A percentile compares a stretch with the other conserved stretches of the same genome.
Evolutionary conservation across 2,797 vertebrate genomes (phyloP).

Genomic region (Mus minutoides): DNA sequence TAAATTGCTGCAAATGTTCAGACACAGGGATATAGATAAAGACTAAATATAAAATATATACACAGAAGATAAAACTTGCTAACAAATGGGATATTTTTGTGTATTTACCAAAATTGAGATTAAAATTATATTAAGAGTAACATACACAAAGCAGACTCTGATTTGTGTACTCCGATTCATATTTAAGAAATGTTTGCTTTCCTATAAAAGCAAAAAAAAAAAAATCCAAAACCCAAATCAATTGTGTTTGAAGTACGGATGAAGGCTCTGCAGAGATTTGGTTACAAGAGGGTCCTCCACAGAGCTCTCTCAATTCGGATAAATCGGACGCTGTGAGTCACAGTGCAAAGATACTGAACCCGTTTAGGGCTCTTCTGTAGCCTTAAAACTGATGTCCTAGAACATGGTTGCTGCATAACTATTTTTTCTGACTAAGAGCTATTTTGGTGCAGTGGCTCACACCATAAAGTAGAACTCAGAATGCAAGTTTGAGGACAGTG

Average conservation of each 20-base stretch:
- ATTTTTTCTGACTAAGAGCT: background rate
- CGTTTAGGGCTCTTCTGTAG: background rate
- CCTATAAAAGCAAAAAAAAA: background rate
- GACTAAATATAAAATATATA: slow-evolving; percentile 32
- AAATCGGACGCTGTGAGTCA: background rate
- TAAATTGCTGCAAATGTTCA: slow-evolving; percentile 46
- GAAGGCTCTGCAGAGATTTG: slow-evolving; percentile 1
- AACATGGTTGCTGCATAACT: slow-evolving; percentile 11
- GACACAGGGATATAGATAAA: background rate
- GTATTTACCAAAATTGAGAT: slow-evolving; percentile 36
- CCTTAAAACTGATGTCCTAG: background rate
- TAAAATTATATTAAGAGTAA: slow-evolving; percentile 6
- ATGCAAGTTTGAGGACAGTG: background rate
- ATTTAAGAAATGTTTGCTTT: slow-evolving; percentile 31
- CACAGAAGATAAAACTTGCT: slow-evolving; percentile 20
- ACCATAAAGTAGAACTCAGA: background rate
- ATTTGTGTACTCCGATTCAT: background rate
- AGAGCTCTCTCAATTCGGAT: background rate
- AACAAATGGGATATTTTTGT: slow-evolving; percentile 13
- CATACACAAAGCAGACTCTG: background rate
- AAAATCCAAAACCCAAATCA: background rate
- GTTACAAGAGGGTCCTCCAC: background rate
- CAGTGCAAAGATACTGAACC: background rate
- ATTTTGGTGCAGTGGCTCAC: background rate
- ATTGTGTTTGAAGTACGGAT: slow-evolving; percentile 11